Evolutionary conservation across 2,113 vertebrate species (phyloP), one percentile per base, ranked within the genome.

Genomic region (Fulmarus glacialis): DNA sequence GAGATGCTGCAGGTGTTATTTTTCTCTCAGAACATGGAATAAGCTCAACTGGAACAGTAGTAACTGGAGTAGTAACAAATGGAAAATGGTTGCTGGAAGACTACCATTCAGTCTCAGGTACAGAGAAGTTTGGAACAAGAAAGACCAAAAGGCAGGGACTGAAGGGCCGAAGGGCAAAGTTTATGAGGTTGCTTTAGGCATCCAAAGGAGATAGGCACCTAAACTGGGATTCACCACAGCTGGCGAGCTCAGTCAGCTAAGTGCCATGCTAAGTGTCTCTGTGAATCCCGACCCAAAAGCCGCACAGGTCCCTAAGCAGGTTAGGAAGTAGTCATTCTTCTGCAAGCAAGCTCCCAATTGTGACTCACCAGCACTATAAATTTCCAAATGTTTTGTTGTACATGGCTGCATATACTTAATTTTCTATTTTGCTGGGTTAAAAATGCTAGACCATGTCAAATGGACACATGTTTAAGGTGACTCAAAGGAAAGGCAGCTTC

Each of bases 401-500:
- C 30, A 43, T 75, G 52, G 29, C 22, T 67, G 30, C 34, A 22
- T 18, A 59, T 59, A 52, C 14, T 74, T 89, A 7, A 18, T 38
- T 77, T 92, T 88, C n/a, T 80, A 2, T 90, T 83, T 56, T 70
- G 13, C 24, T 71, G 8, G 20, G 23, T 74, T 91, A 47, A 21
- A 87, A 92, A 72, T 87, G 56, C 21, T 92, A 82, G 29, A 40
- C 36, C 13, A 50, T 50, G 66, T 93, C 40, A 94, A 87, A 89
- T 22, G 68, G 64, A 89, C 70, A 40, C 12, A 19, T 7, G 21
- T 23, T 84, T 72, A 79, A 87, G 42, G 30, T 70, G 73, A 84
- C 27, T 82, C 40, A 92, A 91, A 82, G n/a, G n/a, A 93, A 94
- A 94, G 62, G 32, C 64, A 92, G 56, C 72, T 92, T 84, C 42